Base-by-base conservation (phyloP, 2,797 vertebrate genomes). In the Morelia viridis region DNA sequence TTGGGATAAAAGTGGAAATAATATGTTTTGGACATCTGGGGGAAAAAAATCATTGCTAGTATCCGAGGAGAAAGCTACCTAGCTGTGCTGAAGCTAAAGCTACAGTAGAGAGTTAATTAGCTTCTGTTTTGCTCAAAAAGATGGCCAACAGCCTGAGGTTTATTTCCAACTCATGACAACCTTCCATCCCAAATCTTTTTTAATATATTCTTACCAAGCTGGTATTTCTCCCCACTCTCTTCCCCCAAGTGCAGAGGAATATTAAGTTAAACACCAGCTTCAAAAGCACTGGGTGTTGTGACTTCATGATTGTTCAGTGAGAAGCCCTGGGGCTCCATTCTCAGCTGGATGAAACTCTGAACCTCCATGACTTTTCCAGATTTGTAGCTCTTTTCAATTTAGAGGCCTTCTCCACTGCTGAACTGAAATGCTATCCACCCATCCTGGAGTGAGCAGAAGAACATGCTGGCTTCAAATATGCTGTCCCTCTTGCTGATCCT, bases 221-320 rank as follows among this genome's bases (percentile, higher is more conserved):
- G 24, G 89, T 90, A 56, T 64, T 90, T 90, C 65, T 83, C n/a
- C 64, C 24, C 22, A 57, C 31, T 31, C 12, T 88, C 35, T 56
- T 60, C 50, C 65, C 24, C 8, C 46, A 31, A 22, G 84, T 83
- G 57, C n/a, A 87, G 50, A 87, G 17, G 71, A 71, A 87, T 87
- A 92, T 90, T 92, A 90, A 90, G 68, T 83, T 83, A 87, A 80
- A n/a, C 46, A 85, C 13, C n/a, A 53, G 46, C 68, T 92, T 90
- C 89, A 90, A 92, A 92, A 28, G 17, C 58, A 83, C n/a, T 90
- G 58, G 89, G 85, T 64, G 91, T 86, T 85, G 56, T 10, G n/a
- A 65, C 68, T 87, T 50, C 58, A 26, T 60, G 80, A 50, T 5
- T 57, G 80, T n/a, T 65, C 17, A 28, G n/a, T 17, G 68, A 92